Evolutionary conservation across 2,113 vertebrate species (phyloP), one percentile per base, ranked within the genome.

Genomic region (Neopipo cinnamomea): DNA sequence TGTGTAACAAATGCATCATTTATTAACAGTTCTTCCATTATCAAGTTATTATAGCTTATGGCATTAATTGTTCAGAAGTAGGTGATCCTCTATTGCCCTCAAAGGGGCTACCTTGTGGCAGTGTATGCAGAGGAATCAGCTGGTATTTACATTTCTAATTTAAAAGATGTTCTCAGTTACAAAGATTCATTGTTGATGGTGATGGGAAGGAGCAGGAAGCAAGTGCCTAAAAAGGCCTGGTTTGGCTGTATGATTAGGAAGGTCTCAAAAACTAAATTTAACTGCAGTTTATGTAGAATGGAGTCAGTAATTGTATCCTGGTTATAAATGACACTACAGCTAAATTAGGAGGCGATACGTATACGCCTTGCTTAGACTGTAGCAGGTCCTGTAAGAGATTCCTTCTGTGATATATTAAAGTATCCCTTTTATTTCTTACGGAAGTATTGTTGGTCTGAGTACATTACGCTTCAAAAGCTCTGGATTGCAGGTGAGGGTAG

Each of bases 11-110:
- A 89, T 82, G 62, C 77, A 78, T 78, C 8, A 19, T 68, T 86
- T 79, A 82, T 82, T 89, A 95, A 71, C 39, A 91, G 65, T 68
- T 91, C 39, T 78, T 91, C 52, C 41, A 41, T 94, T 89, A 71
- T 68, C 44, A 63, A 35, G 59, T 37, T 58, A 9, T 80, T 86
- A 56, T 0, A 84, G 41, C 15, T 74, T 77, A 59, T 15, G 35
- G 47, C 44, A 67, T 96, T 90, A 90, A 86, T 81, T 81, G 76
- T 28, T 71, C 28, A 68, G 73, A 89, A 92, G 33, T 23, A 80
- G 72, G 63, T 52, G 81, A 74, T 95, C 14, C 52, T 70, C 12
- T 70, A 0, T 62, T 73, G 55, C 46, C 47, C 47, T 78, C 49
- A 11, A 9, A 78, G 41, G 53, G 46, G 22, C 16, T 93, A 4